Percentiles rank a stretch among this genome's conserved stretches.
Conservation (phyloP, 2,888 invertebrate species). For the Aethes cnicana region DNA sequence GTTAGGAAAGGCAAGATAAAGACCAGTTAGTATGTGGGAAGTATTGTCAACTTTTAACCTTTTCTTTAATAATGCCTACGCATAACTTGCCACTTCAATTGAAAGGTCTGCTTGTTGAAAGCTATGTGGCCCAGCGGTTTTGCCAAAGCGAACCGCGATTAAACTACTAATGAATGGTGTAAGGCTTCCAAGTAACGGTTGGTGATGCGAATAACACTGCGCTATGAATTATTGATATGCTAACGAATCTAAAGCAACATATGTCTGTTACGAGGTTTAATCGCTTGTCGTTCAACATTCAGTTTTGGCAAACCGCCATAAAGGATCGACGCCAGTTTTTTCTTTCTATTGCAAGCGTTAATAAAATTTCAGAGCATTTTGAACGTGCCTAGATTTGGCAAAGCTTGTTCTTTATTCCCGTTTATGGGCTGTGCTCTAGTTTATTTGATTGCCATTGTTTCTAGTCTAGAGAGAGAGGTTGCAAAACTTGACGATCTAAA, state of each 20-base stretch:
- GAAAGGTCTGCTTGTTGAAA: conserved; percentile 46
- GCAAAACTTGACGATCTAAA: background rate
- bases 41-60: background rate
- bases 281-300: conserved; percentile 46
- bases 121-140: conserved; percentile 78
- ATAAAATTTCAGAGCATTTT: conserved; percentile 44
- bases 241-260: conserved; percentile 75
- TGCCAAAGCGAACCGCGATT: conserved; percentile 76
- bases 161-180: conserved; percentile 78
- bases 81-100: conserved; percentile 36
- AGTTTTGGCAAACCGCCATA: conserved; percentile 25
- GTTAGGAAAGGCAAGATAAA: too few relatives aligned
- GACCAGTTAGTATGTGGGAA: too few relatives aligned
- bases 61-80: background rate
- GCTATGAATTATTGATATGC: conserved; percentile 78
- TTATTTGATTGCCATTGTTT: background rate
- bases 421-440: conserved; percentile 18
- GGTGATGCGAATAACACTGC: conserved; percentile 71
- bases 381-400: conserved; percentile 43
- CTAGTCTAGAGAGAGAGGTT: background rate
- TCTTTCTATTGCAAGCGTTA: conserved; percentile 17
- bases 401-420: conserved; percentile 39
- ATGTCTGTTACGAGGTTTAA: conserved; percentile 70
- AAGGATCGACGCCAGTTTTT: conserved; percentile 26
- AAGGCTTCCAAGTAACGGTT: conserved; percentile 80